Evolutionary conservation across 2,113 vertebrate species (phyloP).

Genomic region (Mustelus asterias): DNA sequence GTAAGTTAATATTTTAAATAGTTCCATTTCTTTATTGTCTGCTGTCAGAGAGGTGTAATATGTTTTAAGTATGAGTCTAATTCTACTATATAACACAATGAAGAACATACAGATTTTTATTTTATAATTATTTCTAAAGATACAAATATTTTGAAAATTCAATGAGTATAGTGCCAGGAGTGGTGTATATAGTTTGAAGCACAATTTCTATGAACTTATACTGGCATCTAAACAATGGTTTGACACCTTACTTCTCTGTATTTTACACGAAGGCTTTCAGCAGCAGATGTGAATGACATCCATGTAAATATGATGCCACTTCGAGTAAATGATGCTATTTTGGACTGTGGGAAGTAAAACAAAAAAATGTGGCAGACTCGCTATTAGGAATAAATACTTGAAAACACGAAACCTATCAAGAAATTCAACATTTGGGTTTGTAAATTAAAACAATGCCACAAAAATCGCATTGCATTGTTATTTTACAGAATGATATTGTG

Average conservation of each 20-base stretch:
- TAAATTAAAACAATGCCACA: background rate
- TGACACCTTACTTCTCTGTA: background rate
- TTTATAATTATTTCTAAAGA: background rate
- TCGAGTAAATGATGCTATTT: background rate
- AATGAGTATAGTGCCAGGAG: background rate
- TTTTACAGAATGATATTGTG: background rate
- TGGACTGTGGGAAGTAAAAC: background rate
- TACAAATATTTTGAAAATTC: background rate
- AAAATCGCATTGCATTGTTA: background rate
- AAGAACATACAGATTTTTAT: background rate
- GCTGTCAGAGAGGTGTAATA: background rate
- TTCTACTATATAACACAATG: background rate
- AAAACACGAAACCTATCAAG: background rate
- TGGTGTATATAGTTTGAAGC: background rate
- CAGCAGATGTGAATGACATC: background rate
- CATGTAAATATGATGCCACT: background rate
- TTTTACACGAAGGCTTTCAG: background rate
- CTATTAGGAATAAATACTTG: background rate
- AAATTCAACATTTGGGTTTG: background rate
- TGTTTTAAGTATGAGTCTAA: background rate
- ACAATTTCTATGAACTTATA: background rate
- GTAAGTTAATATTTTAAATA: background rate
- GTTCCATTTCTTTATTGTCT: background rate
- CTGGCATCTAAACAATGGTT: background rate
- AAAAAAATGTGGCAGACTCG: background rate